Conservation (phyloP, 2,888 invertebrate genomes). For the Oconnorella tubifera region DNA sequence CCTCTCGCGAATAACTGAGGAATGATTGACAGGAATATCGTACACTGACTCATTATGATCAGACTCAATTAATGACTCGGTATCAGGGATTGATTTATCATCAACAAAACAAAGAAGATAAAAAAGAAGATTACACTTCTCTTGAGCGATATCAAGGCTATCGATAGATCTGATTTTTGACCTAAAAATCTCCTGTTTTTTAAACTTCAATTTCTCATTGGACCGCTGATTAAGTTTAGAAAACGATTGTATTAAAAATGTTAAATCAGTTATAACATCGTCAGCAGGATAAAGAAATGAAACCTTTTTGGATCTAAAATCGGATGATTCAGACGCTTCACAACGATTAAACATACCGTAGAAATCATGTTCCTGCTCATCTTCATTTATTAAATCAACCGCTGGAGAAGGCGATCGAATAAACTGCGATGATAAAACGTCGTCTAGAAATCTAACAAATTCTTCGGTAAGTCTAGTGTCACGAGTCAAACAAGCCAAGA, state of each 20-base stretch:
- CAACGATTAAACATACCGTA: conserved; percentile 43
- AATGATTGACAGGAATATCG: no score
- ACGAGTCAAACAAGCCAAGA: conserved; percentile 45
- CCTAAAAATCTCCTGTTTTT: neutral
- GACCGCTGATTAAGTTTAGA: neutral
- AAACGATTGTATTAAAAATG: conserved; percentile 43
- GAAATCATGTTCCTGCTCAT: no score
- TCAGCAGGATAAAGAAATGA: conserved; percentile 51
- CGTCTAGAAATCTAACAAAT: conserved; percentile 43
- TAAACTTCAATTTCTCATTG: neutral
- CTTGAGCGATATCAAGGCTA: neutral
- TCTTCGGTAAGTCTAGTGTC: conserved; percentile 37
- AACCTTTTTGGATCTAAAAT: conserved; percentile 27
- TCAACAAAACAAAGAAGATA: no score
- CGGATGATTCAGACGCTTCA: conserved; percentile 7
- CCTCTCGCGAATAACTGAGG: no score
- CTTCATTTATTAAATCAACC: conserved; percentile 36
- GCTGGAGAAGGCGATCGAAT: conserved; percentile 45
- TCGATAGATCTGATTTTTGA: neutral
- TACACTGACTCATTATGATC: neutral
- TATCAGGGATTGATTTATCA: neutral
- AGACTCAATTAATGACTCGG: neutral
- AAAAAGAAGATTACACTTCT: neutral
- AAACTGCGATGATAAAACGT: conserved; percentile 38
- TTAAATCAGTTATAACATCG: conserved; percentile 46